phyloP scores from a whole-genome alignment of 2,113 vertebrate genomes.

The Megaleporinus macrocephalus region DNA sequence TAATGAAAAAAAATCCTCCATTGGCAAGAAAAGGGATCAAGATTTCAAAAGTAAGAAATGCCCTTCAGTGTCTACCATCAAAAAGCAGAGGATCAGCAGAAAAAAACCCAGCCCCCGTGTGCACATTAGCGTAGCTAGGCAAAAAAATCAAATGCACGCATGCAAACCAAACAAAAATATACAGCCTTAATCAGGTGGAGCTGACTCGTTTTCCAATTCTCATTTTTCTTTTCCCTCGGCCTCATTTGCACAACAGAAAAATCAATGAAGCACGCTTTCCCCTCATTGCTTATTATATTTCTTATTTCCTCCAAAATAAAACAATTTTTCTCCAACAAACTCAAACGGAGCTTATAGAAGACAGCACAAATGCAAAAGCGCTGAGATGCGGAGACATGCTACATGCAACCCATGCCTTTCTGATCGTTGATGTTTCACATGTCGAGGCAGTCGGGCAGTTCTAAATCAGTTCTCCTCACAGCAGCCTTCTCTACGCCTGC shows the following conservation, averaged over 20 bases:
- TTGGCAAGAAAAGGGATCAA: conserved; percentile 55
- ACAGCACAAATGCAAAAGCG: not conserved
- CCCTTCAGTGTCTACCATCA: conserved; percentile 22
- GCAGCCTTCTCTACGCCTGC: conserved; percentile 48
- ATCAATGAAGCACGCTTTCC: not conserved
- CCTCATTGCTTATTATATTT: not conserved
- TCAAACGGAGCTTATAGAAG: too few relatives aligned
- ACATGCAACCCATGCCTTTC: not conserved
- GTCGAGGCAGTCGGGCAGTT: not conserved
- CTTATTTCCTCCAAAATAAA: not conserved
- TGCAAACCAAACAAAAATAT: not conserved
- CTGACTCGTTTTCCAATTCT: not conserved
- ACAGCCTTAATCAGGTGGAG: not conserved
- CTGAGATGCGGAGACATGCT: too few relatives aligned
- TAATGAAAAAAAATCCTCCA: conserved; percentile 70
- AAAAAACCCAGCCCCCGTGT: not conserved
- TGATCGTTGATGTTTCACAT: not conserved
- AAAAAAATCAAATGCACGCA: not conserved
- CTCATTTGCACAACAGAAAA: not conserved
- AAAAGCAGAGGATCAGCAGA: not conserved
- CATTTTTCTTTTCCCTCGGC: not conserved
- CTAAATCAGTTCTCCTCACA: not conserved
- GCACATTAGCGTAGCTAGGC: not conserved
- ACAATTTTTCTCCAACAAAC: not conserved
- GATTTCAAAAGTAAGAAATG: conserved; percentile 21